Evolutionary conservation across 1,140 invertebrate species (phyloP).

Genomic region (Parapsyche elsis): DNA sequence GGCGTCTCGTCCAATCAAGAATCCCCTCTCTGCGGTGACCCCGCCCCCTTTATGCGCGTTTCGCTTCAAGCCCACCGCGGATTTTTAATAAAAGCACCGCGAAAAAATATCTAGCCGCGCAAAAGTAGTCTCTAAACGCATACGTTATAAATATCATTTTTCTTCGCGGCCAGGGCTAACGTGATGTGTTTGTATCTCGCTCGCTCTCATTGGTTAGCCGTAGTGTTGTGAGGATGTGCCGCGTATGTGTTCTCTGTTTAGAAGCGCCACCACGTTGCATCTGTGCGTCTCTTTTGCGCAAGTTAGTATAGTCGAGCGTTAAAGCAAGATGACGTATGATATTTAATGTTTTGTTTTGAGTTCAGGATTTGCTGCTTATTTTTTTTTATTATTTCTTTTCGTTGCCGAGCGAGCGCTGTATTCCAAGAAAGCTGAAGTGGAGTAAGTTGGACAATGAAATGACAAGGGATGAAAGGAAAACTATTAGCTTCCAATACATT

Average conservation of each 20-base stretch:
- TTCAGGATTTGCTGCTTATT: background rate
- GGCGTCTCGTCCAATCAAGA: slow-evolving; percentile 32
- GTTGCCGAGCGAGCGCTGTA: background rate
- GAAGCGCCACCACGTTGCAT: background rate
- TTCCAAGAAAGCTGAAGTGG: slow-evolving; percentile 36
- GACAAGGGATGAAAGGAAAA: slow-evolving; percentile 36
- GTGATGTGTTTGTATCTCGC: background rate
- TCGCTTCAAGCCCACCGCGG: slow-evolving; percentile 38
- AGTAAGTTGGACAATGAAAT: slow-evolving; percentile 34
- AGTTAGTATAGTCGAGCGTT: background rate
- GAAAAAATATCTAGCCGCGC: slow-evolving; percentile 40
- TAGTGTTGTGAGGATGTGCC: background rate
- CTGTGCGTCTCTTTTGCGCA: background rate
- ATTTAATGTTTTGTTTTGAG: background rate
- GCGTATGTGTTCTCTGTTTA: background rate
- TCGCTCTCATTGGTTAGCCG: background rate
- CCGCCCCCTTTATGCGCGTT: slow-evolving; percentile 32
- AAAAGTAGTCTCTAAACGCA: slow-evolving; percentile 24
- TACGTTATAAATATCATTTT: slow-evolving; percentile 11
- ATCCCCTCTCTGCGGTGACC: background rate
- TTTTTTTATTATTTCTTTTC: background rate
- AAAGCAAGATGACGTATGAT: background rate
- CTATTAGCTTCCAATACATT: slow-evolving; percentile 27
- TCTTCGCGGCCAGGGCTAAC: background rate
- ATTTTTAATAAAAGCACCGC: slow-evolving; percentile 40